Evolutionary conservation across 2,797 vertebrate genomes (phyloP), one percentile per base, ranked within the genome.

Genomic region (Rhadinocentrus ornatus): DNA sequence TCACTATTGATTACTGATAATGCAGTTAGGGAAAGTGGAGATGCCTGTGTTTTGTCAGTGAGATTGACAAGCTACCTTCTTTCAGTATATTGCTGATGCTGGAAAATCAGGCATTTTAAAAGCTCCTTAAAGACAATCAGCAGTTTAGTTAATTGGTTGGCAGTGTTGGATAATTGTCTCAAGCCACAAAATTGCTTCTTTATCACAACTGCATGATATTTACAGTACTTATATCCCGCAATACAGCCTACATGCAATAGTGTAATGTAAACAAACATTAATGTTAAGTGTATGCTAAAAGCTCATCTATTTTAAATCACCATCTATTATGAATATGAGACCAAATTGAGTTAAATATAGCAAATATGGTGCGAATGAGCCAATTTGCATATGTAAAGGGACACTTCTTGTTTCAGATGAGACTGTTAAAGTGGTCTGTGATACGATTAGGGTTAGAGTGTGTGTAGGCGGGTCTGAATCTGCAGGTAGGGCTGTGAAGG

Each of bases 1-100:
- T 87, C 85, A 90, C 81, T 87, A 90, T 86, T 89, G 90, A 92
- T 91, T 82, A 88, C 83, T 86, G 83, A 89, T 91, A 89, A 91
- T 91, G 76, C 76, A 86, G 76, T 91, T 87, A 86, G 69, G 26
- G 60, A 81, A 75, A 86, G 70, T 71, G 85, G 85, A 86, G 78
- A 63, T 78, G 81, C 60, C 56, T 31, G 53, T 67, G 69, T 72
- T 88, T 84, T 89, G 83, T 72, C 75, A 69, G 53, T 72, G 69
- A 55, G 71, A 34, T 26, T 53, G 18, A 82, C 62, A 65, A 78
- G 76, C 58, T 74, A 59, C 54, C 44, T 63, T 55, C 34, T 76
- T 52, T 70, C 80, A 75, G 59, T 32, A 37, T 44, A 37, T 44
- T 58, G 73, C 71, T 73, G 59, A 80, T 53, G 62, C 20, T 56